Base-by-base conservation (phyloP, 2,797 vertebrate species). In the Gephyroberyx darwinii region DNA sequence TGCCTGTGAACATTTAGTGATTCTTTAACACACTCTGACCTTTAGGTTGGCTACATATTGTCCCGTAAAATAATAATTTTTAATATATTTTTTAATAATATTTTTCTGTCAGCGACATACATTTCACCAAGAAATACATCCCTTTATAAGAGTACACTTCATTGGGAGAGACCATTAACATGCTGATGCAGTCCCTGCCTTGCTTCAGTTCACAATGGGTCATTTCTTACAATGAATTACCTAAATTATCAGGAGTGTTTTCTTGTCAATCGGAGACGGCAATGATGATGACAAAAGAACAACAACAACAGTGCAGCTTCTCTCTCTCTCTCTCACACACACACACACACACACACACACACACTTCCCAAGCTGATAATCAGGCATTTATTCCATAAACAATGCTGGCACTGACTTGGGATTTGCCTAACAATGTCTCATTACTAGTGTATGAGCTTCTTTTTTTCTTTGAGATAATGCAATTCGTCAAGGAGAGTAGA, bases 361-460 rank as follows among this genome's bases (percentile, higher is more conserved):
- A n/a, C 88, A 80, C 84, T 88, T 86, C 82, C 83, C 80, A 68
- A 87, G 88, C 89, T 90, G 89, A 92, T 93, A 94, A 94, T 93
- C 90, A 92, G 91, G 85, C 88, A 87, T 94, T 93, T 93, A 91
- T 92, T 91, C 86, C 90, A 89, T 89, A 93, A 93, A 93, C 90
- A 93, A 93, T 92, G 88, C 87, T 84, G 88, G 84, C 88, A 91
- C 88, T 85, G 86, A 87, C 90, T 91, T 89, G 91, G 92, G 92
- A 94, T 93, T 93, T 90, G 86, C 90, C 90, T 92, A 94, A 93
- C 91, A 93, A 93, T 93, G 90, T 88, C 92, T 93, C 92, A 93
- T 94, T 94, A 93, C 87, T 78, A 86, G 89, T 90, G 90, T 86
- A 87, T 90, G 86, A 90, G 91, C 85, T 88, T 71, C 84, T 84